Evolutionary conservation across 2,797 vertebrate species (phyloP), one percentile per base, ranked within the genome.

Genomic region (Psittacula echo): DNA sequence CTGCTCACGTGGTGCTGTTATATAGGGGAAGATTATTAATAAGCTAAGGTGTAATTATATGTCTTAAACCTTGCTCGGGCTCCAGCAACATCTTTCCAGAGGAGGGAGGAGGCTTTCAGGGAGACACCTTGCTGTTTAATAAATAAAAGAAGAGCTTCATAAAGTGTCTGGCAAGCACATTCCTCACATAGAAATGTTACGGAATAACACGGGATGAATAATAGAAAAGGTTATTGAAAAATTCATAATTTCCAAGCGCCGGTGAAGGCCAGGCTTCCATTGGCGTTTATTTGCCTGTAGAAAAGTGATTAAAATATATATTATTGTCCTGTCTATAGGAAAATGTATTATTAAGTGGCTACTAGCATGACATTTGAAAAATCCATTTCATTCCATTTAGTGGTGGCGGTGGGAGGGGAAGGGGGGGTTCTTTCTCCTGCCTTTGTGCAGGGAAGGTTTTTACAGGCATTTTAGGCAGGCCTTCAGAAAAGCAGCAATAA

Each of bases 201-300:
- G 93, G 98, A 98, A 98, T 98, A 98, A 98, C 98, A 98, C 97
- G 93, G 97, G 97, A 98, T 99, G 98, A 99, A 99, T 99, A 99
- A 99, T 99, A 99, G 97, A 99, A 98, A 97, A 98, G 98, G 95
- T 98, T 98, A 98, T 98, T 98, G 97, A 98, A 98, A 99, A 98
- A 98, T 99, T 98, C 97, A 98, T 98, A 98, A 98, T 98, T 98
- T 98, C 98, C 98, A 98, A 98, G 97, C 97, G 81, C 96, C 98
- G 96, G 98, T 97, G 98, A 99, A 99, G 98, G 98, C 99, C 98
- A 91, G 98, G 96, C 95, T 96, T 96, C 97, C 94, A 96, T 96
- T 96, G 85, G 90, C 94, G 95, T 97, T 98, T 98, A 98, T 98
- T 97, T 98, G 98, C 97, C 97, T 97, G 98, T 97, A 97, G 97